phyloP scores from a whole-genome alignment of 2,888 invertebrate genomes.

The Tenthredo notha region DNA sequence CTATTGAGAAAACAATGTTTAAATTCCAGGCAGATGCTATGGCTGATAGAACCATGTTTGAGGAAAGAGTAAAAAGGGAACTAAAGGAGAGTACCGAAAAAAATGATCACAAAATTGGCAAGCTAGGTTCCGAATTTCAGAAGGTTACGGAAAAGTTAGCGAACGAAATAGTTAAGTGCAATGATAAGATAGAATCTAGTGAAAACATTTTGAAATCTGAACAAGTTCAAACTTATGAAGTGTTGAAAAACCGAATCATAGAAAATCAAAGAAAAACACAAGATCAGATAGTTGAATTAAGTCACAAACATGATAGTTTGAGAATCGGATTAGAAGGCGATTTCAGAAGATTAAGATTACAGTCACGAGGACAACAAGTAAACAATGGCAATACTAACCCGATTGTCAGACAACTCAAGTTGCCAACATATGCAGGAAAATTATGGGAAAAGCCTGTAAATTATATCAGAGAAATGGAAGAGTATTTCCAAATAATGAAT shows the following conservation, averaged over 20 bases:
- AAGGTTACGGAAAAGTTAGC: no score
- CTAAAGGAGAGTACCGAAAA: no score
- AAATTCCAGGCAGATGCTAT: no score
- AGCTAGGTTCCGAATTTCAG: no score
- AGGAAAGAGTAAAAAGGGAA: no score
- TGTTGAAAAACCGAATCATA: not conserved
- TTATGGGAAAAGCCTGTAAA: not conserved
- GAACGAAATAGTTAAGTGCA: no score
- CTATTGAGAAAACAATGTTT: no score
- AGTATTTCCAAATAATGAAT: not conserved
- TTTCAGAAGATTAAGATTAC: not conserved
- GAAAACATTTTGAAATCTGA: not conserved
- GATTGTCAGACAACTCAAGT: not conserved
- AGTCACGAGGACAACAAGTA: no score
- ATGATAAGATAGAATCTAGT: not conserved
- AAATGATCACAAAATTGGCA: no score
- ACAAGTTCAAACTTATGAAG: not conserved
- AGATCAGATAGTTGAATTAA: not conserved
- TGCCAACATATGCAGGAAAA: not conserved
- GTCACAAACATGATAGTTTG: not conserved
- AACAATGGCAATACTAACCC: not conserved
- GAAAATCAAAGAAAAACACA: not conserved
- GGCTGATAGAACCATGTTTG: no score
- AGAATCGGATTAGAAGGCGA: conserved; percentile 3
- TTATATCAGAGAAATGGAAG: not conserved